Conservation (phyloP, 2,797 vertebrate species). For the Pseudomugil tenellus region DNA sequence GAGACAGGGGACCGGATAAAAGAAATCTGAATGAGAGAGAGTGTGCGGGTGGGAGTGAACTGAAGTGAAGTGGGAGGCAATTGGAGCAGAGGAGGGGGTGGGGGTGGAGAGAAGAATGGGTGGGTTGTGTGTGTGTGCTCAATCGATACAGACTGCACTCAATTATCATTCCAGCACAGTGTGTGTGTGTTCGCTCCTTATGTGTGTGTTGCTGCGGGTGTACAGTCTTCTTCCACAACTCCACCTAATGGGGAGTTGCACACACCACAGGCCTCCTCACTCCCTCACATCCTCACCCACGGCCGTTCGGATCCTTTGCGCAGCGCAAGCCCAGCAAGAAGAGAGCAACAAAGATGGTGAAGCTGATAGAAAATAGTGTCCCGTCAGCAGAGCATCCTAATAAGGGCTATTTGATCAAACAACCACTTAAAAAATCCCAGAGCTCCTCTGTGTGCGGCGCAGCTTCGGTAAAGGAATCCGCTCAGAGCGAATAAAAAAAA, state of each 20-base stretch:
- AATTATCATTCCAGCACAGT: conserved; percentile 76
- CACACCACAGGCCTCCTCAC: conserved; percentile 53
- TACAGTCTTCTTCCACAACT: conserved; percentile 66
- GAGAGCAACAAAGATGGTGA: conserved; percentile 40
- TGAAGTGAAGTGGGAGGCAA: conserved; percentile 34
- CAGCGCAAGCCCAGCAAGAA: conserved; percentile 59
- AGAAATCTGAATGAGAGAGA: conserved; percentile 55
- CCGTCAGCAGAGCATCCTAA: conserved; percentile 71
- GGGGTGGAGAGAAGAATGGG: conserved; percentile 56
- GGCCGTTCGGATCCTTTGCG: conserved; percentile 34
- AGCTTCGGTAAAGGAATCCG: conserved; percentile 37
- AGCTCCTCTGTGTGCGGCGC: conserved; percentile 43
- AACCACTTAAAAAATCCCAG: conserved; percentile 62
- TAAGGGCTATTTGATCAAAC: conserved; percentile 75
- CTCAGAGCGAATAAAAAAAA: conserved; percentile 1
- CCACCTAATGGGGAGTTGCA: conserved; percentile 68
- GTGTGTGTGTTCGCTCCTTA: conserved; percentile 24
- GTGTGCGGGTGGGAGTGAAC: conserved; percentile 25
- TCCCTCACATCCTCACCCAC: conserved; percentile 29
- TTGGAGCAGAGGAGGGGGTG: not conserved
- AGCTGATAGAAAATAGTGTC: conserved; percentile 50
- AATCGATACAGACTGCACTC: conserved; percentile 75
- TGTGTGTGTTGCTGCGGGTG: conserved; percentile 56
- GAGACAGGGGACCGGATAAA: conserved; percentile 42
- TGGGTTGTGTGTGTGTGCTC: conserved; percentile 32